Evolutionary conservation across 2,888 invertebrate species (phyloP), one percentile per base, ranked within the genome.

Genomic region (Troides helena): DNA sequence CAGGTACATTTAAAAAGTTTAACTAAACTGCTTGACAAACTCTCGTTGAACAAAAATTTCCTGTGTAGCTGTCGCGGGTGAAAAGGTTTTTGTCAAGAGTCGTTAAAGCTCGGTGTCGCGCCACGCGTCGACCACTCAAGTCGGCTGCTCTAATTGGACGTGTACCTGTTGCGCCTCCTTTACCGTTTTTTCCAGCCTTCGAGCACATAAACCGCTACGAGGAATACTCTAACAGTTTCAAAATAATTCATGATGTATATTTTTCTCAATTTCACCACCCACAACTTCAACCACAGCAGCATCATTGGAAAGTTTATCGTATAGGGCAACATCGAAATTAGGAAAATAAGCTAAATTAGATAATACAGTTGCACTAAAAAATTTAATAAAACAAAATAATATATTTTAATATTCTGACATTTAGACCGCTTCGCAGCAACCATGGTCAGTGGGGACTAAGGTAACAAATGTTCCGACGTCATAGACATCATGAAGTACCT

Each of bases 121-220:
- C 83, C 83, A 81, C 85, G 84, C 86, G 82, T 81, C 86, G 81
- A 74, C 86, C 83, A 83, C 87, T 89, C 85, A 83, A 87, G 85
- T 82, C 82, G 85, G 86, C 83, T 82, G 77, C 88, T 86, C 90
- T 92, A 92, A 92, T 92, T 92, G 92, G 91, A 88, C 83, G 86
- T 86, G 88, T 90, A 92, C 92, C 92, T 92, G 92, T 92, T 92
- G 92, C 89, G 82, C 82, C 81, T 78, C 80, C 86, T 86, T 53
- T 85, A 83, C 82, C 81, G 81, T 85, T 88, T 87, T 89, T 87
- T 85, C 4, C 80, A 81, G 78, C 75, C 75, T 78, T 79, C 76
- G 67, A 79, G 81, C 76, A 85, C 85, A 83, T 80, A 84, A 82
- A 80, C 81, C 82, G 23, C 78, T 71, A 79, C 80, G 86, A 85